phyloP scores from a whole-genome alignment of 2,888 invertebrate species.

The Phyllotreta cruciferae region DNA sequence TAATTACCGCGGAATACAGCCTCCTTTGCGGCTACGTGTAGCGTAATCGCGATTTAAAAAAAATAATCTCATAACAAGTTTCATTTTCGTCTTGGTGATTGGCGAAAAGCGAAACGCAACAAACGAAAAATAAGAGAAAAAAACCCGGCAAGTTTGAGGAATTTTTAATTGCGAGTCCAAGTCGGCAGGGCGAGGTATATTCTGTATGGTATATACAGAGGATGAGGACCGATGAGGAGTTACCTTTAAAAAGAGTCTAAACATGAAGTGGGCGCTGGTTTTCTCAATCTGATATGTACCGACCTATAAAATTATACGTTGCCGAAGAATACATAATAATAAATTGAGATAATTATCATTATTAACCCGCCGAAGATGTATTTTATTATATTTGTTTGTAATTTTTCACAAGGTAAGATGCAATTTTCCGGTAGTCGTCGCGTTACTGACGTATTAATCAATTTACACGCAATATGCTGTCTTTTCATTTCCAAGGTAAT shows the following conservation, averaged over 20 bases:
- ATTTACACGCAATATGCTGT: slow-evolving; percentile 33
- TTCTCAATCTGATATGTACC: slow-evolving; percentile 55
- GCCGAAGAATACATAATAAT: slow-evolving; percentile 60
- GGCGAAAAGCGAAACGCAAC: slow-evolving; percentile 1
- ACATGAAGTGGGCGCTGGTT: slow-evolving; percentile 47
- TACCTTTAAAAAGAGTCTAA: slow-evolving; percentile 38
- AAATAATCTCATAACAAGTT: slow-evolving; percentile 42
- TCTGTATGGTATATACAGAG: no score
- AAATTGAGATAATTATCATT: slow-evolving; percentile 62
- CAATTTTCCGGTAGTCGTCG: slow-evolving; percentile 62
- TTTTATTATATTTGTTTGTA: slow-evolving; percentile 62
- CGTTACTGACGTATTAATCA: slow-evolving; percentile 59
- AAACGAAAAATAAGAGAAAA: slow-evolving; percentile 38
- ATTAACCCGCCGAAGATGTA: slow-evolving; percentile 59
- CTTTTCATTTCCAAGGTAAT: no score
- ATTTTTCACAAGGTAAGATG: slow-evolving; percentile 61
- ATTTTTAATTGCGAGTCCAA: slow-evolving; percentile 55
- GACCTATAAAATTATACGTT: slow-evolving; percentile 59
- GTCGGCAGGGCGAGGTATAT: slow-evolving; percentile 42
- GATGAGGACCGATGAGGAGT: slow-evolving; percentile 17
- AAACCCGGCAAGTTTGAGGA: slow-evolving; percentile 48
- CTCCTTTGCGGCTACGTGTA: slow-evolving; percentile 14
- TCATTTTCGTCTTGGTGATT: slow-evolving; percentile 45
- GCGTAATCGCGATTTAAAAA: slow-evolving; percentile 18
- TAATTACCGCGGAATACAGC: background rate